Base-by-base conservation (phyloP, 1,140 invertebrate species). In the Rhagoletis pomonella region DNA sequence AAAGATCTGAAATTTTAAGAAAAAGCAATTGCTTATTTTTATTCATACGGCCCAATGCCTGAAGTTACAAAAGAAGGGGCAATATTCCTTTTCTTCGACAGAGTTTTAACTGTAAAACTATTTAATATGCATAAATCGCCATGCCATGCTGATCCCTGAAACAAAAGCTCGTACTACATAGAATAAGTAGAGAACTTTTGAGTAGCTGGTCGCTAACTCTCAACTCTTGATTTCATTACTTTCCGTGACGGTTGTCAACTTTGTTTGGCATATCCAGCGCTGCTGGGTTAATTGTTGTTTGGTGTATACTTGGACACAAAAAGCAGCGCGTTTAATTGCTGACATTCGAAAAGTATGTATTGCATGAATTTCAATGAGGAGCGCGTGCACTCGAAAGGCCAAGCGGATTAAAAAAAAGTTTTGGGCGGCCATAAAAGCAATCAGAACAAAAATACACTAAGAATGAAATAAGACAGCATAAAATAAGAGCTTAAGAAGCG, bases 321-420 rank as follows among this genome's bases (percentile, higher is more conserved):
- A 77, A 77, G 17, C 44, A 47, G 44, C 17, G 69, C 44, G 12
- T 50, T 77, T 77, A 77, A 77, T 77, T 77, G 69, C 69, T 44
- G 2, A 9, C 42, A 69, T 69, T 69, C 65, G 42, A 77, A 50
- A 44, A n/a, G n/a, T n/a, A 29, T 47, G 69, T 77, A 44, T 50
- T 50, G 69, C 17, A 77, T 77, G 69, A 77, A 77, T 50, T 47
- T 19, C 39, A 77, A 77, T 77, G 69, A 77, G 44, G 14, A 39
- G 29, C 29, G 29, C 29, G 29, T 29, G 29, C 39, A 12, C 10
- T 17, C 10, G 3, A 59, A 19, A 42, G 64, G 29, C 64, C 64
- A 42, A 59, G 29, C 29, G 65, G 29, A 29, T 67, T 67, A 14
- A 0, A 9, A n/a, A 5, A 29, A 29, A 29, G 29, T 29, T 29